Evolutionary conservation across 2,888 invertebrate species (phyloP), one percentile per base, ranked within the genome.

Genomic region (Pterostichus niger): DNA sequence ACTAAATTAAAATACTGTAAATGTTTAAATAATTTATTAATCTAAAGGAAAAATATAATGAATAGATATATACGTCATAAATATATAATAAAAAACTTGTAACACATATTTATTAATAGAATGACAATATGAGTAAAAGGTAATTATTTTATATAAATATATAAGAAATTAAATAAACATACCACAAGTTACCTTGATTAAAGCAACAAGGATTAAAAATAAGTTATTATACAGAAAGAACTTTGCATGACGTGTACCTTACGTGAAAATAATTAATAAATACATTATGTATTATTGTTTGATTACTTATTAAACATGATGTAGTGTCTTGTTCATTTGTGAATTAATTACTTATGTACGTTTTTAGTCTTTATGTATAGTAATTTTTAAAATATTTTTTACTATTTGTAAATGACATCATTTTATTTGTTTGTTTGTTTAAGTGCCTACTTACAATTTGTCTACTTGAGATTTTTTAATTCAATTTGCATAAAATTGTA

Each of bases 31-130:
- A 17, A 56, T 5, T 17, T 6, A 56, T 56, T 56, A 17, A 17
- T 1, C 13, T 17, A 13, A 5, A 15, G 13, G 2, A 56, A 17
- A 56, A 15, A 17, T 17, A 49, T 49, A 49, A 49, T 49, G 49
- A 49, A 56, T 17, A 56, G 56, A 17, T 13, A 56, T 5, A 17
- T 17, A 56, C 56, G 56, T 56, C 64, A 64, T 64, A 33, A 35
- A 33, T 64, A 64, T 64, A 31, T 33, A 33, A 24, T 24, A 24
- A 24, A 71, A 71, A 13, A 71, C 3, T 2, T 15, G n/a, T 71
- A 77, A 40, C 77, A 77, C 77, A 59, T 59, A 77, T 52, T 54
- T 80, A 80, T 80, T 33, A 80, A 68, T 68, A 80, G 71, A 68
- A 17, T 56, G 68, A 80, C 68, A 80, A 80, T 71, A 80, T 80